Percentiles rank a stretch among this genome's conserved stretches.
phyloP scores from a whole-genome alignment of 2,888 invertebrate species.

The Theodoxus fluviatilis region DNA sequence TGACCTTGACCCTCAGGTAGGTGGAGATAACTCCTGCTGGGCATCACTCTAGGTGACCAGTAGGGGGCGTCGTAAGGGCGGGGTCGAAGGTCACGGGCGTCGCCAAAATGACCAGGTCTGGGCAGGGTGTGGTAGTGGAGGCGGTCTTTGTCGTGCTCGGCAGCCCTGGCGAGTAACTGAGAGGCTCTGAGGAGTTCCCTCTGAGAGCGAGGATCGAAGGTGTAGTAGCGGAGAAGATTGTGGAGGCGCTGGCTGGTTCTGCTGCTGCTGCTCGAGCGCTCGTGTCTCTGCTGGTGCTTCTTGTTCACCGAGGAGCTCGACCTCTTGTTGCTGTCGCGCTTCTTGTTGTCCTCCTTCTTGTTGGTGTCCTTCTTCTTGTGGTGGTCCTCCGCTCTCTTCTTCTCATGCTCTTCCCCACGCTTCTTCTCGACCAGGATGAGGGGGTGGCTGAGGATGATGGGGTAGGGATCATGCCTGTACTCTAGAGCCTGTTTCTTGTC shows the following conservation, averaged over 20 bases:
- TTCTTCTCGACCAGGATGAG: background rate
- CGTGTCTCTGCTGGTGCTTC: background rate
- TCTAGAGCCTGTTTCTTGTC: background rate
- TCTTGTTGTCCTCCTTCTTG: constrained; percentile 18
- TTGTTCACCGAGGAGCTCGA: background rate
- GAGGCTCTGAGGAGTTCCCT: too few relatives aligned
- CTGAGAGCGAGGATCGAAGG: too few relatives aligned
- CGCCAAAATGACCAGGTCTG: too few relatives aligned
- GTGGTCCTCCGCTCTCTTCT: background rate
- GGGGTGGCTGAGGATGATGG: too few relatives aligned
- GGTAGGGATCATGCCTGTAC: background rate
- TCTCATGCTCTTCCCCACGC: background rate
- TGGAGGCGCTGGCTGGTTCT: background rate
- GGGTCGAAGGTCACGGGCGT: too few relatives aligned
- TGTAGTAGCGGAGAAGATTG: constrained; percentile 19
- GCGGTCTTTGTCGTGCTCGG: too few relatives aligned
- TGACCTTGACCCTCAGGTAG: too few relatives aligned
- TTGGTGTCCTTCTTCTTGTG: background rate
- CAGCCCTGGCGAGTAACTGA: too few relatives aligned
- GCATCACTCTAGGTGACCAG: too few relatives aligned
- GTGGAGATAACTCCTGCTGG: too few relatives aligned
- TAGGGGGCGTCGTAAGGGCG: too few relatives aligned
- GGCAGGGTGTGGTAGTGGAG: too few relatives aligned
- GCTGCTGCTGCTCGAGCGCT: background rate
- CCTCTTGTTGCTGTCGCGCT: background rate